Evolutionary conservation across 2,888 invertebrate species (phyloP).

Genomic region (Altica lythri): DNA sequence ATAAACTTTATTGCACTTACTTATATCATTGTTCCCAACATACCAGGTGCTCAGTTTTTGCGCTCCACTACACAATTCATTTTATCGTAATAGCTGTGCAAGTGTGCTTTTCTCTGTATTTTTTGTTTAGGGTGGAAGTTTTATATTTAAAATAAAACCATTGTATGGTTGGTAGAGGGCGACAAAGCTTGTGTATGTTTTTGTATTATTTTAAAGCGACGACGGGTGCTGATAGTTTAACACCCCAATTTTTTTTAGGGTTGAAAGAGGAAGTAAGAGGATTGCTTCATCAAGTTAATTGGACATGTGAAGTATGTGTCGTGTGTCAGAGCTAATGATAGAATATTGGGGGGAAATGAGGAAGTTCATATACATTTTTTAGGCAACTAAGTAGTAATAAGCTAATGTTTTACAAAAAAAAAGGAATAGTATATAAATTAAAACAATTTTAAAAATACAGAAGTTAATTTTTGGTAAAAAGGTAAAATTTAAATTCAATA

Average conservation of each 20-base stretch:
- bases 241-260: conserved; percentile 17
- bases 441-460: too few relatives aligned
- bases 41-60: conserved; percentile 6
- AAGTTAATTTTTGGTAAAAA: too few relatives aligned
- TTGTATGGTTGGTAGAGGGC: conserved; percentile 14
- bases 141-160: conserved; percentile 20
- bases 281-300: conserved; percentile 14
- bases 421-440: too few relatives aligned
- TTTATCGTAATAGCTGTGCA: conserved; percentile 5
- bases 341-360: too few relatives aligned
- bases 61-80: background rate
- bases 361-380: too few relatives aligned
- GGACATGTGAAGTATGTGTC: conserved; percentile 14
- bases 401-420: too few relatives aligned
- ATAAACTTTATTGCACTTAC: too few relatives aligned
- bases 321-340: background rate
- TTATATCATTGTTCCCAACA: too few relatives aligned
- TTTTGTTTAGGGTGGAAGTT: conserved; percentile 12
- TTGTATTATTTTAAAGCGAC: conserved; percentile 11
- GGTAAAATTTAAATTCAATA: too few relatives aligned
- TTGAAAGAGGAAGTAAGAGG: conserved; percentile 5
- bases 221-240: conserved; percentile 23
- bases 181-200: conserved; percentile 14
- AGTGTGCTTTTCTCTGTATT: background rate
- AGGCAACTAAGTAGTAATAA: too few relatives aligned